Evolutionary conservation across 2,888 invertebrate genomes (phyloP).

Genomic region (Drosophila seclusa): DNA sequence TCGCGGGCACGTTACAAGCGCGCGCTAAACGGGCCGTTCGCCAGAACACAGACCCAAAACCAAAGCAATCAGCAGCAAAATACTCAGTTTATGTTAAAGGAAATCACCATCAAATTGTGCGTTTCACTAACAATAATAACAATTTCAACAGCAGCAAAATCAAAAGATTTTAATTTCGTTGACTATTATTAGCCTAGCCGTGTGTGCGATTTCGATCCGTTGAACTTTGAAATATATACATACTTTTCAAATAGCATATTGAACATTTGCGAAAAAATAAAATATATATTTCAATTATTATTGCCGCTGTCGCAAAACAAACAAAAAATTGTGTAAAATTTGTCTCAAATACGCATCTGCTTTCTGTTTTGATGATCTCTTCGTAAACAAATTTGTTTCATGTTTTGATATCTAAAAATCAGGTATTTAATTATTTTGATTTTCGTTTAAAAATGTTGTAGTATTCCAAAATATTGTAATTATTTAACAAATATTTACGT

Average conservation of each 20-base stretch:
- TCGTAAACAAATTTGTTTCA: constrained; percentile 69
- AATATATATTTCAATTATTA: constrained; percentile 13
- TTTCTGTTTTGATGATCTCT: constrained; percentile 49
- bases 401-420: constrained; percentile 9
- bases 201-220: constrained; percentile 42
- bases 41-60: constrained; percentile 55
- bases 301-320: constrained; percentile 14
- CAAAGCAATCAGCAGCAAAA: constrained; percentile 23
- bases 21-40: constrained; percentile 69
- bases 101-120: constrained; percentile 1
- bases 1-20: constrained; percentile 46
- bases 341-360: constrained; percentile 18
- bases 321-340: constrained; percentile 14
- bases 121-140: neutral
- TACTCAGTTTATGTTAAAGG: neutral
- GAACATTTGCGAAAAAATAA: neutral
- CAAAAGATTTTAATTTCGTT: constrained; percentile 4
- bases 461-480: neutral
- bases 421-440: constrained; percentile 4
- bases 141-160: neutral
- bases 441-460: neutral
- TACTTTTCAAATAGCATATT: neutral
- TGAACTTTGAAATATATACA: constrained; percentile 50
- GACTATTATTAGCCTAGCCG: constrained; percentile 48
- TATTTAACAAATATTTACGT: neutral